Conservation (phyloP, 2,797 vertebrate genomes). For the Discoglossus pictus region DNA sequence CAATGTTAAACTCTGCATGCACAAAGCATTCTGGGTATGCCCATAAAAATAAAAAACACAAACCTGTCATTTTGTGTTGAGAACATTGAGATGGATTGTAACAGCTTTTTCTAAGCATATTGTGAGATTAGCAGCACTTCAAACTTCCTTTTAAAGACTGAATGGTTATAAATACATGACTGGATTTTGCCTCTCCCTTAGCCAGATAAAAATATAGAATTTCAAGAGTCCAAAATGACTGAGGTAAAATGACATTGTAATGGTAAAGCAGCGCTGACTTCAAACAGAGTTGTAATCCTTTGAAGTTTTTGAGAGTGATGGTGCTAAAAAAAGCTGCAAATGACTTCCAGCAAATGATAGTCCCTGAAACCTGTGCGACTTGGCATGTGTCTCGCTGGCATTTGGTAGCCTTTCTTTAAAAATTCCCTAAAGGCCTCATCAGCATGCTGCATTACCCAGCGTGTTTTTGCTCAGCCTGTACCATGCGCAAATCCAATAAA, state of each 20-base stretch:
- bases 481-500: constrained; percentile 45
- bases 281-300: constrained; percentile 34
- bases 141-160: too few species aligned
- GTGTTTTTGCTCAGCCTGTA: constrained; percentile 37
- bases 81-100: too few species aligned
- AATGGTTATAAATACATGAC: too few species aligned
- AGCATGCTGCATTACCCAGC: constrained; percentile 46
- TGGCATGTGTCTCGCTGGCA: constrained; percentile 31
- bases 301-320: constrained; percentile 34
- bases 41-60: neutral
- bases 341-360: constrained; percentile 25
- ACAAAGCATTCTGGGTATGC: constrained; percentile 14
- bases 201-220: too few species aligned
- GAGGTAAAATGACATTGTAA: constrained; percentile 14
- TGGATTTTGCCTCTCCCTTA: too few species aligned
- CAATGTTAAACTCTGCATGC: neutral
- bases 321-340: constrained; percentile 35
- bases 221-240: neutral
- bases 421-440: constrained; percentile 32
- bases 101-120: too few species aligned
- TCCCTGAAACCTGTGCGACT: constrained; percentile 21
- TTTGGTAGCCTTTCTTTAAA: constrained; percentile 20
- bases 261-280: constrained; percentile 26
- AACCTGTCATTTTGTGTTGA: constrained; percentile 3
- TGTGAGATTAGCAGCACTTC: too few species aligned